Evolutionary conservation across 2,888 invertebrate species (phyloP), one percentile per base, ranked within the genome.

Genomic region (Drosophila nr. perissopoda): DNA sequence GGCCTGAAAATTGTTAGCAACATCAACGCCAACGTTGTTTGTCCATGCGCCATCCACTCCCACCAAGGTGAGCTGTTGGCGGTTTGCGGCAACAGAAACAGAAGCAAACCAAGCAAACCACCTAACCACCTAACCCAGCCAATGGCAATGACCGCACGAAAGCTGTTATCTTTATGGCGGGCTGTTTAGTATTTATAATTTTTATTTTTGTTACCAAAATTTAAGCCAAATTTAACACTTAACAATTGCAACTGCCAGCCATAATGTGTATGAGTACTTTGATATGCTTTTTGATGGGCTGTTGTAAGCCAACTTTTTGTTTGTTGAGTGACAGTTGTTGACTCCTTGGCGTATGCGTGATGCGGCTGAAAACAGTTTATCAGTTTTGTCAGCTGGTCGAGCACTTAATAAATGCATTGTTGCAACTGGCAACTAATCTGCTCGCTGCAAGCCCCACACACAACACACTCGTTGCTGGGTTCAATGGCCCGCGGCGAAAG

Each of bases 41-140:
- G 74, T 62, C 57, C 67, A 53, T 67, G 68, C 60, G 49, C 67
- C 58, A 65, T 16, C 65, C 70, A 75, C 65, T 59, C 54, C 70
- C 53, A 67, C 75, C 69, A 78, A 81, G 81, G 74, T 81, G 76
- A 76, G 70, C 76, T 73, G 73, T 69, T 80, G 66, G 81, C 67
- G 81, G 81, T 70, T 68, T 78, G 68, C 36, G 79, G 70, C 54
- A 56, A 27, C 27, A 51, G 10, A 16, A 48, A 21, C 52, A 53
- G 31, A 49, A 49, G 10, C 49, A 27, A 46, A 34, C 52, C 49
- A 54, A 40, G 34, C 31, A 31, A 13, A 48, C 42, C 29, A 42
- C 29, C 25, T 10, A 48, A 27, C 21, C 21, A 34, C 33, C n/a
- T 21, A 42, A 25, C 21, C 21, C 51, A 46, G 36, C n/a, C 33